Evolutionary conservation across 1,140 invertebrate genomes (phyloP).

Genomic region (Papilio aristodemus): DNA sequence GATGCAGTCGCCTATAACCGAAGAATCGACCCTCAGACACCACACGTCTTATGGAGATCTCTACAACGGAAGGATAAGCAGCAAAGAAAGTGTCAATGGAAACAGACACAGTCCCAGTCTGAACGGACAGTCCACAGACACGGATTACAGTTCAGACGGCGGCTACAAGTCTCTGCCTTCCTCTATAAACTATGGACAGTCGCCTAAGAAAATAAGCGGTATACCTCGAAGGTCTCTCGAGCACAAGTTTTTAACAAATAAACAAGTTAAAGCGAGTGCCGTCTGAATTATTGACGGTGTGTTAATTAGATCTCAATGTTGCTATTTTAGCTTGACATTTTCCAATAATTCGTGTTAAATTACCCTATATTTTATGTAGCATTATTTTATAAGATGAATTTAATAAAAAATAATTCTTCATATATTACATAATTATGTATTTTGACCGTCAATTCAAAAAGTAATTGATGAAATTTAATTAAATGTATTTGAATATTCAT

Average conservation of each 20-base stretch:
- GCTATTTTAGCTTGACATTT: conserved; percentile 21
- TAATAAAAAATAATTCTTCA: neutral
- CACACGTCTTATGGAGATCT: conserved; percentile 76
- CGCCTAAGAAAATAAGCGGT: conserved; percentile 75
- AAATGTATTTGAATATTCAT: neutral
- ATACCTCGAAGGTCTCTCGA: conserved; percentile 75
- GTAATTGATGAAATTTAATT: neutral
- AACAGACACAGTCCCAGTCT: conserved; percentile 69
- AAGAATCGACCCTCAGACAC: conserved; percentile 66
- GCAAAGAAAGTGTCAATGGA: conserved; percentile 68
- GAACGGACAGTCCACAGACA: conserved; percentile 76
- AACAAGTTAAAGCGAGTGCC: conserved; percentile 70
- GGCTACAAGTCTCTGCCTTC: conserved; percentile 79
- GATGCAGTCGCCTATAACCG: conserved; percentile 54
- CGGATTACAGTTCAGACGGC: conserved; percentile 77
- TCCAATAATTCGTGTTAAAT: conserved; percentile 7
- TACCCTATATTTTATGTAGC: conserved; percentile 1
- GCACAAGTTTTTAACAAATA: conserved; percentile 66
- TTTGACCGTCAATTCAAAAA: conserved; percentile 5
- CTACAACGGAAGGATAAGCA: conserved; percentile 70
- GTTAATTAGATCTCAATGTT: conserved; percentile 24
- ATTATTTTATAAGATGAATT: conserved; percentile 10
- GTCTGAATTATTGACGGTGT: conserved; percentile 43
- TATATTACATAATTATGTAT: neutral
- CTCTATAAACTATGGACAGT: conserved; percentile 67